Evolutionary conservation across 1,140 invertebrate species (phyloP).

Genomic region (Grapholita molesta): DNA sequence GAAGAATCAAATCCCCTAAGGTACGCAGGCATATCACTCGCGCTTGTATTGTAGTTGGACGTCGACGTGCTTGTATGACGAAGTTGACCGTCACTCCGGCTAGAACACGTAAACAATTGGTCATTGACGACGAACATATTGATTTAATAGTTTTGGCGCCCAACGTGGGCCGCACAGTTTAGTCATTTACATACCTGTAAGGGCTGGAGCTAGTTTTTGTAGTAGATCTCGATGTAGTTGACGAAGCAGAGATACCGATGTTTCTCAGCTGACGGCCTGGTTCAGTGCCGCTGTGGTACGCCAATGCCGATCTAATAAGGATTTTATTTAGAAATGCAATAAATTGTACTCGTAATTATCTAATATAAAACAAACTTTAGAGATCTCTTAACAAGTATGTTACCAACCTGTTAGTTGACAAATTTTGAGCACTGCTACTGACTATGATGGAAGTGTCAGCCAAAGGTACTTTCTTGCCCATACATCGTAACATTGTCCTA

Average conservation of each 20-base stretch:
- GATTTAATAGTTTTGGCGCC: not conserved
- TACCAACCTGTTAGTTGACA: constrained; percentile 79
- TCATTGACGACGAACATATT: too few relatives aligned
- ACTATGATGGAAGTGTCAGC: constrained; percentile 85
- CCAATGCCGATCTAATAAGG: constrained; percentile 84
- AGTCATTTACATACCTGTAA: constrained; percentile 85
- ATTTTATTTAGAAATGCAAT: not conserved
- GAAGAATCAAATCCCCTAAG: constrained; percentile 81
- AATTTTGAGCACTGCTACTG: constrained; percentile 86
- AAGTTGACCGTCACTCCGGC: constrained; percentile 87
- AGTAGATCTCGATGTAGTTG: constrained; percentile 95
- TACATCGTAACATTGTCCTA: constrained; percentile 87
- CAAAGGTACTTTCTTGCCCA: constrained; percentile 91
- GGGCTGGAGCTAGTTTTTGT: constrained; percentile 96
- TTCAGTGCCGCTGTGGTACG: constrained; percentile 85
- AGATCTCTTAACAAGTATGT: not conserved
- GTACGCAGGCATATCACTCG: constrained; percentile 85
- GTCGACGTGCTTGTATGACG: constrained; percentile 89
- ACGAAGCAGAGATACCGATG: constrained; percentile 96
- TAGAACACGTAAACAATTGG: constrained; percentile 19
- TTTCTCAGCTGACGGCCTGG: constrained; percentile 80
- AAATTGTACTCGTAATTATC: not conserved
- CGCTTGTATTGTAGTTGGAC: constrained; percentile 87
- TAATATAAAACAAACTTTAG: not conserved
- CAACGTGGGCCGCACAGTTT: not conserved